These are phyloP conservation scores for Platycheirus albimanus DNA, from an alignment of 2,888 invertebrate genomes.

Conservation along the genomic window DNA sequence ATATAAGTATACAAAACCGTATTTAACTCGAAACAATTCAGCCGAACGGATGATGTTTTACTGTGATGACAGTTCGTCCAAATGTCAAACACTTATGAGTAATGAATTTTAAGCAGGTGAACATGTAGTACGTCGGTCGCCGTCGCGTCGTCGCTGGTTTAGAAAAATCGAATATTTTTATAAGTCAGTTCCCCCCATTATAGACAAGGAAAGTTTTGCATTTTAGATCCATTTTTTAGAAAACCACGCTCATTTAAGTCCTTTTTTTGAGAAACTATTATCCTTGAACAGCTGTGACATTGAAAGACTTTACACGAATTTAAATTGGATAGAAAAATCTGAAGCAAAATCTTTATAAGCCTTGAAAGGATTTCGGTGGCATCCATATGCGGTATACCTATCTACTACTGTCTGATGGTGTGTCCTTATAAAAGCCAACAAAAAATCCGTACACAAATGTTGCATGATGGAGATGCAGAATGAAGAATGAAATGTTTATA, in stretches of 20 bases:
- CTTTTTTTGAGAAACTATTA: conserved; percentile 35
- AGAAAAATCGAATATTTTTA: neutral
- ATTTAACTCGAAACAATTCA: conserved; percentile 56
- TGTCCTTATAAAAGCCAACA: conserved; percentile 37
- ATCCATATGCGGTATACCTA: too few species aligned
- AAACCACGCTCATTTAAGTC: conserved; percentile 26
- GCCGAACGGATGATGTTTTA: conserved; percentile 33
- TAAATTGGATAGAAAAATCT: conserved; percentile 18
- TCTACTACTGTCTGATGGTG: conserved; percentile 34
- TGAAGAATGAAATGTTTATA: conserved; percentile 63
- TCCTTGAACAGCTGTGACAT: conserved; percentile 58
- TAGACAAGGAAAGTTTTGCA: conserved; percentile 33
- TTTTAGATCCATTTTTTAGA: conserved; percentile 4
- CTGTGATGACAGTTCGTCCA: conserved; percentile 62
- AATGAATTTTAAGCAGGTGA: conserved; percentile 65
- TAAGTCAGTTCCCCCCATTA: neutral
- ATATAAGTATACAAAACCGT: conserved; percentile 42
- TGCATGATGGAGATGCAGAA: conserved; percentile 43
- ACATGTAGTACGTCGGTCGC: neutral
- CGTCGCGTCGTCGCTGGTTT: neutral
- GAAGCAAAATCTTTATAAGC: conserved; percentile 51
- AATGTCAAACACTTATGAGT: conserved; percentile 59
- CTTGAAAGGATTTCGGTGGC: conserved; percentile 65
- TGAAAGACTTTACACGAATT: conserved; percentile 64
- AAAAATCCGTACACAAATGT: conserved; percentile 63